These are phyloP conservation scores for Nymphicus hollandicus DNA, from an alignment of 2,113 vertebrate genomes.

Conservation along the genomic window DNA sequence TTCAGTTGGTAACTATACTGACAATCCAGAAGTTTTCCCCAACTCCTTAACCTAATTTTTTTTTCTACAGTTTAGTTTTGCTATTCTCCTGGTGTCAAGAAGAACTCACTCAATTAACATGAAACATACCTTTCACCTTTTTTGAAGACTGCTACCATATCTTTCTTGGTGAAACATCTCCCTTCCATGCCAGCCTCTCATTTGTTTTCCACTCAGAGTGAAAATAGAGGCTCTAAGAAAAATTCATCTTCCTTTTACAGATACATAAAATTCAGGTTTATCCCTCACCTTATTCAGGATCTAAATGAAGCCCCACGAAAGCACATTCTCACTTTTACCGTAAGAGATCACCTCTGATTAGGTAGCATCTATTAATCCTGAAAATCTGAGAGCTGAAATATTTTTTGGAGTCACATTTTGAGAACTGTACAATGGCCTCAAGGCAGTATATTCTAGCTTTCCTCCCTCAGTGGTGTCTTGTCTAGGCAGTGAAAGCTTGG, in stretches of 20 bases:
- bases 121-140: neutral
- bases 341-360: neutral
- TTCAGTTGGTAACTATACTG: neutral
- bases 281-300: neutral
- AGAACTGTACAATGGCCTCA: fast-evolving
- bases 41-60: neutral
- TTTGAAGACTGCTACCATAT: neutral
- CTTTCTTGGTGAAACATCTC: neutral
- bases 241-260: neutral
- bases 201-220: neutral
- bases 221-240: neutral
- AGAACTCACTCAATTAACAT: neutral
- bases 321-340: neutral
- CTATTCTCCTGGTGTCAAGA: neutral
- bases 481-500: neutral
- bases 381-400: neutral
- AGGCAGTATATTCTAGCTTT: neutral
- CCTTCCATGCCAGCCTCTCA: neutral
- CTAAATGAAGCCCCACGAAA: neutral
- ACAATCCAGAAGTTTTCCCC: neutral
- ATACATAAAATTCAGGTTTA: neutral
- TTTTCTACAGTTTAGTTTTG: neutral
- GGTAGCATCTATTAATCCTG: neutral
- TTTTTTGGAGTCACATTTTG: neutral
- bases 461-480: neutral